Base-by-base conservation (phyloP, 2,888 invertebrate genomes). In the Mactromeris polynyma region DNA sequence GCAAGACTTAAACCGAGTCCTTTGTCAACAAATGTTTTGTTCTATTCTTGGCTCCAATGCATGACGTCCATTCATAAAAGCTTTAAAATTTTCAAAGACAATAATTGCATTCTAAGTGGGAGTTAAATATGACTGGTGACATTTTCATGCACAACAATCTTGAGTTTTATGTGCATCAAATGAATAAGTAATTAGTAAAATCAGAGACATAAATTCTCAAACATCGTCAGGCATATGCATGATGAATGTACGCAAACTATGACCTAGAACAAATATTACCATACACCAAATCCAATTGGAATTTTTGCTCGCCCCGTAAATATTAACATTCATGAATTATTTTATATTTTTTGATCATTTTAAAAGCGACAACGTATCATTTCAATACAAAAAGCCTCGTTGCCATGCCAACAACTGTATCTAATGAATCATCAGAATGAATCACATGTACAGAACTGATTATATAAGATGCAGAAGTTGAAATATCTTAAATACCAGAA, bases 101-200 rank as follows among this genome's bases (percentile, higher is more conserved):
- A 31, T 33, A 33, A 73, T 36, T 73, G 33, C 36, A 17, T 33
- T 73, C 33, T 73, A 73, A 73, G 73, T 73, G 73, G 73, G 73
- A 73, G 73, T 73, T 17, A 73, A 73, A 73, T 73, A 73, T 33
- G 33, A 73, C 73, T 73, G 73, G 73, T 73, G 73, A 73, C 73
- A 73, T 73, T 73, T 73, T 73, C 73, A 73, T 73, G 73, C 73
- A 73, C 17, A 36, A 73, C 73, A 73, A 73, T 26, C 73, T 73
- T 36, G 73, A 73, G 36, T 73, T 73, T 73, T 73, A 73, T 73
- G 73, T 73, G 73, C 73, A 73, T 73, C 73, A 73, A 73, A 73
- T 73, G 73, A 73, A 73, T 73, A 73, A 36, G 36, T 73, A 73
- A 73, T 73, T 73, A 73, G 36, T 73, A 2, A 64, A 58, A 58